Evolutionary conservation across 2,113 vertebrate species (phyloP).

Genomic region (Leptosomus discolor): DNA sequence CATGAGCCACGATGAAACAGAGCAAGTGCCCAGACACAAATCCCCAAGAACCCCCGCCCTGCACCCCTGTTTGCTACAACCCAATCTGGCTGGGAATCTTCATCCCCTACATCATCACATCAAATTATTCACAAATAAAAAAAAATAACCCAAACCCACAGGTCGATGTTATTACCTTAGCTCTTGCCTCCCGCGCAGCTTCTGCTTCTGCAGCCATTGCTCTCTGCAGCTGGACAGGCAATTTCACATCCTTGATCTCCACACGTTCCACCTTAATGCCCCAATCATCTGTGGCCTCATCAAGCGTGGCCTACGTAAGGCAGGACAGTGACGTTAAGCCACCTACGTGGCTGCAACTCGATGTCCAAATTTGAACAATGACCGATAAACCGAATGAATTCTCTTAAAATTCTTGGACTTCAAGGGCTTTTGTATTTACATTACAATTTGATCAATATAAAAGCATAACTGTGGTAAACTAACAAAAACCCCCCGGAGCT

Average conservation of each 20-base stretch:
- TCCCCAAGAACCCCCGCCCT: background rate
- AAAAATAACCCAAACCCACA: background rate
- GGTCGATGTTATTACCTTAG: slow-evolving; percentile 80
- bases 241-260: slow-evolving; percentile 96
- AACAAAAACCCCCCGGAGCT: background rate
- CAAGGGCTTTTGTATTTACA: background rate
- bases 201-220: slow-evolving; percentile 98
- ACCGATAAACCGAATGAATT: background rate
- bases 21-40: background rate
- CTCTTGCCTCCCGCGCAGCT: slow-evolving; percentile 89
- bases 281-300: slow-evolving; percentile 92
- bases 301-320: slow-evolving; percentile 77
- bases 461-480: background rate
- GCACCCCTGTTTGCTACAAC: background rate
- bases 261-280: slow-evolving; percentile 97
- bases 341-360: background rate
- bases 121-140: background rate
- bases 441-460: background rate
- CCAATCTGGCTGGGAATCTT: background rate
- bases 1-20: background rate
- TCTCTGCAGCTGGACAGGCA: slow-evolving; percentile 92
- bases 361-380: background rate
- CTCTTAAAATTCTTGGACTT: background rate
- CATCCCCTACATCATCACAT: background rate
- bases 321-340: background rate